Percentiles rank a stretch among this genome's conserved stretches.
Evolutionary conservation across 2,113 vertebrate species (phyloP).

Genomic region (Pachypanchax playfairii): DNA sequence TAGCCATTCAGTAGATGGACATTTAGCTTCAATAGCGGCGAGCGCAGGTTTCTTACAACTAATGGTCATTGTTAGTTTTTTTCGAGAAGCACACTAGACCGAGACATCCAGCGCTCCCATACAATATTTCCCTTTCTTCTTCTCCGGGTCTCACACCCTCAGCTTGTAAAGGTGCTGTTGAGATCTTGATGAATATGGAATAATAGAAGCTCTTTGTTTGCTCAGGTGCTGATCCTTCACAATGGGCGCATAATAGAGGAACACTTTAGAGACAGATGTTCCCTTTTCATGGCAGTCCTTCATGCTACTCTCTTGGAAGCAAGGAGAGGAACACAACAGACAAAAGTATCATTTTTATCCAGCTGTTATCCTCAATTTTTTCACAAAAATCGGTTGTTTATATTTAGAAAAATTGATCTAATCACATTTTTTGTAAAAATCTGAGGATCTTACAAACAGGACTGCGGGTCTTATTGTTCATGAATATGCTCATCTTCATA

Average conservation of each 20-base stretch:
- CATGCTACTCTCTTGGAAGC: conserved; percentile 66
- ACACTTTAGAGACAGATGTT: conserved; percentile 80
- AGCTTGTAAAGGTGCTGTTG: conserved; percentile 46
- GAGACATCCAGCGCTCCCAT: conserved; percentile 42
- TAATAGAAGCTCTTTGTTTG: conserved; percentile 79
- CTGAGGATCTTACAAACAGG: neutral
- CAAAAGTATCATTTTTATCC: conserved; percentile 17
- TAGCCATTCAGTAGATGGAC: conserved; percentile 42
- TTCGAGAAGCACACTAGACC: conserved; percentile 55
- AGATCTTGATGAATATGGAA: conserved; percentile 62
- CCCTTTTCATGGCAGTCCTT: conserved; percentile 72
- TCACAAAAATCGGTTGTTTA: conserved; percentile 36
- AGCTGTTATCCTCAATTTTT: conserved; percentile 2
- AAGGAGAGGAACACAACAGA: conserved; percentile 31
- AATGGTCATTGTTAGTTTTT: conserved; percentile 62
- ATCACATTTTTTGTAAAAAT: conserved; percentile 4
- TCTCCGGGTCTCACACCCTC: conserved; percentile 33
- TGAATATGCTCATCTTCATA: neutral
- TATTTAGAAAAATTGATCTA: conserved; percentile 31
- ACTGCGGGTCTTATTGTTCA: neutral
- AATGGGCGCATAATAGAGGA: conserved; percentile 72
- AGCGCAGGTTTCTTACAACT: conserved; percentile 52
- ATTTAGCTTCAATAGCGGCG: conserved; percentile 40
- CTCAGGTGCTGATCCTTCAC: conserved; percentile 73
- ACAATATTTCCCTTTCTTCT: conserved; percentile 58